A percentile compares a stretch with the other conserved stretches of the same genome.
phyloP scores from a whole-genome alignment of 92 coral and sea anemone species.

The Zoanthus sansibaricus region DNA sequence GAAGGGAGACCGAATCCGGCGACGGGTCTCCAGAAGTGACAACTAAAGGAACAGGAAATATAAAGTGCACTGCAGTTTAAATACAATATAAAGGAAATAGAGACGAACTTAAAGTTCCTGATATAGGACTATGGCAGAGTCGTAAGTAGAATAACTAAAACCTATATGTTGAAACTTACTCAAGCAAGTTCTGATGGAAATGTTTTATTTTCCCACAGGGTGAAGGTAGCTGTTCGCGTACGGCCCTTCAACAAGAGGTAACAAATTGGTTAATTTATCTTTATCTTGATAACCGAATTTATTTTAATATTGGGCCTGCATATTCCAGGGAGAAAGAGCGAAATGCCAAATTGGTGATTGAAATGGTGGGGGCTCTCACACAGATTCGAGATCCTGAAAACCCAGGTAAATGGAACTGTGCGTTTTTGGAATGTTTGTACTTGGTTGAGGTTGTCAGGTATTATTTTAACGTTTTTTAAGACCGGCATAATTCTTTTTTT shows the following conservation, averaged over 20 bases:
- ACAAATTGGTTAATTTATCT: constrained; percentile 5
- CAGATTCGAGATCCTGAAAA: constrained; percentile 91
- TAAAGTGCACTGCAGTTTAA: constrained; percentile 12
- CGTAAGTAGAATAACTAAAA: constrained; percentile 74
- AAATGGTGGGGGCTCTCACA: constrained; percentile 90
- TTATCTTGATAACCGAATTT: neutral
- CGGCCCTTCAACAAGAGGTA: constrained; percentile 99
- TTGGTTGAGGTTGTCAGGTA: constrained; percentile 12
- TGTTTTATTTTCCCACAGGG: constrained; percentile 65
- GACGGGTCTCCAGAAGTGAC: constrained; percentile 1
- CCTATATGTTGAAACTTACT: neutral
- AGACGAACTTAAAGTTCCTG: neutral
- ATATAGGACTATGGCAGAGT: constrained; percentile 64
- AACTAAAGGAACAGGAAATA: constrained; percentile 40
- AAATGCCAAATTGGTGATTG: constrained; percentile 84
- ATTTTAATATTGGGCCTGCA: neutral
- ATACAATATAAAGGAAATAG: neutral
- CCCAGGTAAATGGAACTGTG: constrained; percentile 70
- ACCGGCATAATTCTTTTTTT: constrained; percentile 13
- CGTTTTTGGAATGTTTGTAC: constrained; percentile 88
- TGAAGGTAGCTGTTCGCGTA: constrained; percentile 99
- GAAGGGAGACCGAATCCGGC: constrained; percentile 16
- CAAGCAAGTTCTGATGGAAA: constrained; percentile 2
- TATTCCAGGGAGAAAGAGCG: constrained; percentile 88
- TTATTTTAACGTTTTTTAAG: neutral